phyloP scores from a whole-genome alignment of 2,797 vertebrate species.

The Ceryle rudis region DNA sequence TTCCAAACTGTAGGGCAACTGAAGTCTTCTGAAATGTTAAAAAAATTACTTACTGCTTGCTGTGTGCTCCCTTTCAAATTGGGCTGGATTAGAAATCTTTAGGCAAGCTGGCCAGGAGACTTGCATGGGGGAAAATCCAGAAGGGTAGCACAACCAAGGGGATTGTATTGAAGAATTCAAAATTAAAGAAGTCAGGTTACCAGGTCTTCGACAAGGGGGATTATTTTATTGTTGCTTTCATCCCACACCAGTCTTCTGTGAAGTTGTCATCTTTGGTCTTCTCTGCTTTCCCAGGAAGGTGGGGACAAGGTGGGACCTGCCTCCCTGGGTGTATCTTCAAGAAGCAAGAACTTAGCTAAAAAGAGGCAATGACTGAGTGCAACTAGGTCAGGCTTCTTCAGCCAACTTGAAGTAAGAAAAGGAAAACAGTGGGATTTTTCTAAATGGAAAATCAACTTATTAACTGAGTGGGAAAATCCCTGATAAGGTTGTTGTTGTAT shows the following conservation, averaged over 20 bases:
- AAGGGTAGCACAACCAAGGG: background rate
- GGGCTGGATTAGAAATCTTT: background rate
- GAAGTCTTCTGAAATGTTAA: background rate
- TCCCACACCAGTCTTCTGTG: background rate
- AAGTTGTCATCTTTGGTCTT: background rate
- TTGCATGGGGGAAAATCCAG: background rate
- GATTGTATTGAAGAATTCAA: background rate
- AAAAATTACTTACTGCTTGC: background rate
- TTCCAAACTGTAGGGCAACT: background rate
- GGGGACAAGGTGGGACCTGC: background rate
- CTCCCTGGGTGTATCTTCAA: background rate
- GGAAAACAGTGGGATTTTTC: background rate
- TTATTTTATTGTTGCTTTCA: background rate
- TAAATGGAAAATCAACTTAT: background rate
- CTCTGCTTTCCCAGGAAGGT: background rate
- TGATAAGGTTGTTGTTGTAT: accelerated
- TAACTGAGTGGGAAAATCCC: background rate
- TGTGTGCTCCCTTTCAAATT: background rate
- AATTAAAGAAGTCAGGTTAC: background rate
- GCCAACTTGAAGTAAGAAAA: background rate
- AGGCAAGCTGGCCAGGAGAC: background rate
- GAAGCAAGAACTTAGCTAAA: background rate
- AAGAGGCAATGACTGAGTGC: background rate
- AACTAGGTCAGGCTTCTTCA: background rate
- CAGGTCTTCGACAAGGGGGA: background rate